A percentile compares a stretch with the other conserved stretches of the same genome.
Conservation (phyloP, 2,888 invertebrate genomes). For the Sclerodermus sp. region DNA sequence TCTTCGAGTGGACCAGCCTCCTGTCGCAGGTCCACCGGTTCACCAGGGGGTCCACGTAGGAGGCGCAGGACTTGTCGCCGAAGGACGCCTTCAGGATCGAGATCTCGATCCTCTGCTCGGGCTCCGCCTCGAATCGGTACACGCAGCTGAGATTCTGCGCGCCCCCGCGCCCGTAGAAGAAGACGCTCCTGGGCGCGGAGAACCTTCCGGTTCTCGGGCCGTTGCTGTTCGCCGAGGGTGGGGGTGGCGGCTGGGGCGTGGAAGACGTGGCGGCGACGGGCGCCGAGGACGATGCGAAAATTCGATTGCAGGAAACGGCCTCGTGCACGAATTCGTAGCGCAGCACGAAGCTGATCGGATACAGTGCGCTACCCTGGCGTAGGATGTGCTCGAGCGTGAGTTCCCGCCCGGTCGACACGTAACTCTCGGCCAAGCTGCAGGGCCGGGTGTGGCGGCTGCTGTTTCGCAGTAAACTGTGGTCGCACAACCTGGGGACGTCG, state of each 20-base stretch:
- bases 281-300: slow-evolving; percentile 46
- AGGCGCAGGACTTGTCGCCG: slow-evolving; percentile 69
- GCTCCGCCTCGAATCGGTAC: slow-evolving; percentile 73
- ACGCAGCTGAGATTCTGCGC: slow-evolving; percentile 74
- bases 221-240: too few relatives aligned
- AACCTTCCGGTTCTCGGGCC: slow-evolving; percentile 62
- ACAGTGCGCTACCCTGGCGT: slow-evolving; percentile 76
- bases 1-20: slow-evolving; percentile 19
- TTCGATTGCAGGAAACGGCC: slow-evolving; percentile 48
- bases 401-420: slow-evolving; percentile 75
- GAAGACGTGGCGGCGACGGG: slow-evolving; percentile 36
- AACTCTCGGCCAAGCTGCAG: slow-evolving; percentile 72
- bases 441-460: slow-evolving; percentile 73
- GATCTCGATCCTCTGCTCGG: slow-evolving; percentile 70
- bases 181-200: slow-evolving; percentile 77
- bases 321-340: slow-evolving; percentile 81
- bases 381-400: slow-evolving; percentile 76
- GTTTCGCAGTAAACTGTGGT: slow-evolving; percentile 73
- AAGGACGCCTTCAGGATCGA: slow-evolving; percentile 71
- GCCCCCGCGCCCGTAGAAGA: slow-evolving; percentile 81
- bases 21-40: slow-evolving; percentile 73
- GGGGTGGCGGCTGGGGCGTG: slow-evolving; percentile 18
- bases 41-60: slow-evolving; percentile 66
- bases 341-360: slow-evolving; percentile 75
- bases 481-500: slow-evolving; percentile 74